These are phyloP conservation scores for Turritopsis dohrnii DNA, from an alignment of 30 jellyfish, hydroid and myxozoan genomes.

Conservation along the genomic window DNA sequence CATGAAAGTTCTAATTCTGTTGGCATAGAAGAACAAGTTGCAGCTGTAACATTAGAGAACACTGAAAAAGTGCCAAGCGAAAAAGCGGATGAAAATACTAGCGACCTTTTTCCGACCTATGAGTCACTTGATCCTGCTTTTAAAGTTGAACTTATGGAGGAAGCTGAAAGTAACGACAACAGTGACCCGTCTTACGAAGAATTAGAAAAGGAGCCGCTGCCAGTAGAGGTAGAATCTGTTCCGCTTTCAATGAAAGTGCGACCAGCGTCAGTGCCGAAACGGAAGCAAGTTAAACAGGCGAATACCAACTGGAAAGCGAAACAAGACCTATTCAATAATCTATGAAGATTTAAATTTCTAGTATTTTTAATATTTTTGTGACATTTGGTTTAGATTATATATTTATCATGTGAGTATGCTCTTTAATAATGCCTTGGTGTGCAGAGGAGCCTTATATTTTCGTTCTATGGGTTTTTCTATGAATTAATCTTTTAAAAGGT, in stretches of 20 bases:
- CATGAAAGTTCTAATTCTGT: background rate
- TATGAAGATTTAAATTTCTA: conserved; percentile 5
- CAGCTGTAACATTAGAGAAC: background rate
- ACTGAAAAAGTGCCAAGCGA: background rate
- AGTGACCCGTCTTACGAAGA: background rate
- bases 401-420: too few species aligned
- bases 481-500: too few species aligned
- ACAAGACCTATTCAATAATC: conserved; percentile 58
- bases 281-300: conserved; percentile 65
- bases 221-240: background rate
- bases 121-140: background rate
- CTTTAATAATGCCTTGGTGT: too few species aligned
- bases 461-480: too few species aligned
- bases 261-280: conserved; percentile 30
- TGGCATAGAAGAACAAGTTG: background rate
- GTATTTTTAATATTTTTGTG: background rate
- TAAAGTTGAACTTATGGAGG: background rate
- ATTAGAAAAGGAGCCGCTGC: background rate
- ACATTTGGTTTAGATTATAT: too few species aligned
- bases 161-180: background rate
- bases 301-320: conserved; percentile 69
- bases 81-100: background rate
- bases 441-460: too few species aligned
- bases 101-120: background rate
- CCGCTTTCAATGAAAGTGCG: background rate